These are phyloP conservation scores for Dasyornis broadbenti DNA, from an alignment of 2,113 vertebrate species.

Conservation along the genomic window DNA sequence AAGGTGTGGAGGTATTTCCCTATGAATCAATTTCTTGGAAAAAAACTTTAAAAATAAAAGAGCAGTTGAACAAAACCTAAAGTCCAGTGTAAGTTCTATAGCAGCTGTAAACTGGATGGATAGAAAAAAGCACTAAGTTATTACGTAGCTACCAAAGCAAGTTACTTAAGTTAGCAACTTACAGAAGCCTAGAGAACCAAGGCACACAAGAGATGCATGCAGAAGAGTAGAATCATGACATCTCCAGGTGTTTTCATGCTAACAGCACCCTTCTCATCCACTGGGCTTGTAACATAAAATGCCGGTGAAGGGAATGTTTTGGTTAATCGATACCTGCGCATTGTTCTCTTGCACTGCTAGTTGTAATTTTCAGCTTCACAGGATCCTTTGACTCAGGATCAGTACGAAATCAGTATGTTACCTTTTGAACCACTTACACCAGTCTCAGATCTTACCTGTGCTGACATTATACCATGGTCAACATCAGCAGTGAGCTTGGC, in stretches of 20 bases:
- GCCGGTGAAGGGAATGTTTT: background rate
- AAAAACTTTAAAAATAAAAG: no score
- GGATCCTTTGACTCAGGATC: background rate
- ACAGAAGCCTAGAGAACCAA: background rate
- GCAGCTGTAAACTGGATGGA: background rate
- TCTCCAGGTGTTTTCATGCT: background rate
- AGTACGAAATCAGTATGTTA: background rate
- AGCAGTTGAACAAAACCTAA: background rate
- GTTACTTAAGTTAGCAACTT: background rate
- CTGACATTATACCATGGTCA: background rate
- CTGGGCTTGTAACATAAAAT: background rate
- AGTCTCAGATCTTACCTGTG: background rate
- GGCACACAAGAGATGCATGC: background rate
- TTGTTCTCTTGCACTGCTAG: background rate
- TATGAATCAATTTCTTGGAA: background rate
- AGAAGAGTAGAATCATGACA: background rate
- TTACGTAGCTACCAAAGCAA: background rate
- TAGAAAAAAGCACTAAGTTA: background rate
- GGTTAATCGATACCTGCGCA: background rate
- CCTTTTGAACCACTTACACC: background rate
- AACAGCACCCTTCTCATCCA: background rate
- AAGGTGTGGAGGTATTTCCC: background rate
- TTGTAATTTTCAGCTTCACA: background rate
- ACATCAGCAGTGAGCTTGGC: background rate
- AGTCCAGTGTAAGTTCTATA: background rate